These are phyloP conservation scores for Diphyllodes magnificus DNA, from an alignment of 2,113 vertebrate genomes.

Conservation along the genomic window DNA sequence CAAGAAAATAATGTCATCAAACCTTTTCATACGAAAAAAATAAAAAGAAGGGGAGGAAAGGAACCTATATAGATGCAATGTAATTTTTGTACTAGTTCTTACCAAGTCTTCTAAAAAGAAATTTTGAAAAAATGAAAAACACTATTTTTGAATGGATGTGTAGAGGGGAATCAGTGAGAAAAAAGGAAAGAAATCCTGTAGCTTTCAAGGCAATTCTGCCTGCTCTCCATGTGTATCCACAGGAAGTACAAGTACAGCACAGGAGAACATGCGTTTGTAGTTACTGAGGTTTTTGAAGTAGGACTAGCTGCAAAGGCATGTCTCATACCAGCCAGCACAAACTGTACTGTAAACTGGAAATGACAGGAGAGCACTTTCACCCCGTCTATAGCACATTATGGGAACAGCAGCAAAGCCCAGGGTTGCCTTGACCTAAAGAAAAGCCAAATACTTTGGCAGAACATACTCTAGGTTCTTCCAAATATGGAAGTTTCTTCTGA, in stretches of 20 bases:
- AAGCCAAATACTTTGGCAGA: conserved; percentile 64
- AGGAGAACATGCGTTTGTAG: neutral
- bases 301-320: conserved; percentile 2
- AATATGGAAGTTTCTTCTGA: conserved; percentile 58
- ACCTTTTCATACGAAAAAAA: neutral
- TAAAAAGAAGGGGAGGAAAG: neutral
- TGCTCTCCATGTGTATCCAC: neutral
- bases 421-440: conserved; percentile 66
- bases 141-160: neutral
- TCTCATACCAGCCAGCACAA: conserved; percentile 30
- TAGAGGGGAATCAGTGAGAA: neutral
- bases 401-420: conserved; percentile 36
- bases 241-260: neutral
- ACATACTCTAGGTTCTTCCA: conserved; percentile 47
- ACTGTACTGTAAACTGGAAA: conserved; percentile 40
- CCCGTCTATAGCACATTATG: neutral
- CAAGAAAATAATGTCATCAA: neutral
- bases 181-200: neutral
- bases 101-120: neutral
- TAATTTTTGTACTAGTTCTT: neutral
- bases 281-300: neutral
- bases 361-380: conserved; percentile 14
- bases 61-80: neutral
- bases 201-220: neutral
- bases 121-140: neutral